phyloP scores from a whole-genome alignment of 2,888 invertebrate genomes.

The Andricus quercusramuli region DNA sequence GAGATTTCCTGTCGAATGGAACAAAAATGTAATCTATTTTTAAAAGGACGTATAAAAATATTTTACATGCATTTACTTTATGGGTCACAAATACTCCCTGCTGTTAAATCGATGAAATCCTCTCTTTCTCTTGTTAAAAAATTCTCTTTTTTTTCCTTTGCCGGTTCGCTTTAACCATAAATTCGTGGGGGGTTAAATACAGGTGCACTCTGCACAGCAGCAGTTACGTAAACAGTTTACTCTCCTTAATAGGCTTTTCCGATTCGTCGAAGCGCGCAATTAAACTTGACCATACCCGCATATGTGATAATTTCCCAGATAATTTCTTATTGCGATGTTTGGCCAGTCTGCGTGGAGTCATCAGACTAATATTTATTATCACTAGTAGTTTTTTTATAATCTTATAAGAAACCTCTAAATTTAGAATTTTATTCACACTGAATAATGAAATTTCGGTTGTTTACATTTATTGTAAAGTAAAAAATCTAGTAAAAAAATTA shows the following conservation, averaged over 20 bases:
- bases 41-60: not conserved
- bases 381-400: not conserved
- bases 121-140: not conserved
- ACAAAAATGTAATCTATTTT: not conserved
- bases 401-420: too few species aligned
- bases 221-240: not conserved
- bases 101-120: not conserved
- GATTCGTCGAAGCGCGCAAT: not conserved
- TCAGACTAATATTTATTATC: not conserved
- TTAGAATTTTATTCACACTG: too few species aligned
- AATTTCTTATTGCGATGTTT: not conserved
- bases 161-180: not conserved
- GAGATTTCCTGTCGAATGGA: not conserved
- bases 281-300: not conserved
- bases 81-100: slow-evolving; percentile 1
- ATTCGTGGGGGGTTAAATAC: slow-evolving; percentile 5
- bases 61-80: not conserved
- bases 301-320: not conserved
- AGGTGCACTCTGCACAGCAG: not conserved
- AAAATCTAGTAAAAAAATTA: too few species aligned
- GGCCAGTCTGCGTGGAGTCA: not conserved
- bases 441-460: too few species aligned
- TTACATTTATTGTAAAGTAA: too few species aligned
- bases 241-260: slow-evolving; percentile 3
- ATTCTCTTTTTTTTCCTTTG: not conserved